Conservation (phyloP, 1,140 invertebrate species). For the Hetaerina americana region DNA sequence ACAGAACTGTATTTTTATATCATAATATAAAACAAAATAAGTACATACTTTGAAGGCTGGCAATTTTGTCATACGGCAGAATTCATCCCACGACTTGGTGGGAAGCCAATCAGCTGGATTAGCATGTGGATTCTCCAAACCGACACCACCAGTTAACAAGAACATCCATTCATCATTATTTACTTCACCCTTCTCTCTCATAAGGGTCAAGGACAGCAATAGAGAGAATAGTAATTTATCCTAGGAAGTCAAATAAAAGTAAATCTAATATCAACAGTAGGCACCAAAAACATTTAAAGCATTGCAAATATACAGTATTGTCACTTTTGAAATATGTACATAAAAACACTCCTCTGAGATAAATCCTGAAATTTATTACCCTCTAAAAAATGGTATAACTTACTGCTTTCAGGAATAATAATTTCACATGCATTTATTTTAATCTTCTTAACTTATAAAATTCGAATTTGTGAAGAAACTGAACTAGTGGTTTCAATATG, state of each 20-base stretch:
- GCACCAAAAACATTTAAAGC: not conserved
- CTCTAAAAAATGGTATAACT: too few relatives aligned
- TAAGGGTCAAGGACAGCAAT: conserved; percentile 67
- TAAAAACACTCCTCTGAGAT: too few relatives aligned
- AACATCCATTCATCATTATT: conserved; percentile 70
- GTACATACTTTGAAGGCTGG: conserved; percentile 41
- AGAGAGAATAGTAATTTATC: conserved; percentile 86
- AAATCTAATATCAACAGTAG: not conserved
- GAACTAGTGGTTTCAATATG: too few relatives aligned
- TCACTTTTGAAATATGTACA: too few relatives aligned
- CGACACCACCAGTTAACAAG: conserved; percentile 73
- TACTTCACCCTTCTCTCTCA: conserved; percentile 55
- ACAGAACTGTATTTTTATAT: too few relatives aligned
- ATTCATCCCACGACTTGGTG: conserved; percentile 68
- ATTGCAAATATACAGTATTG: too few relatives aligned
- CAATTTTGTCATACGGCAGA: conserved; percentile 58
- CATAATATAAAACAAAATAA: too few relatives aligned
- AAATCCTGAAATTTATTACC: too few relatives aligned
- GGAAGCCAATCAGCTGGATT: conserved; percentile 64
- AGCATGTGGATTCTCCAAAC: conserved; percentile 56
- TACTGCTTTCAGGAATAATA: too few relatives aligned
- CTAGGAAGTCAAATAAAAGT: conserved; percentile 26
- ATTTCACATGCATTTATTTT: not conserved
- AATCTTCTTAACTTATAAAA: conserved; percentile 10
- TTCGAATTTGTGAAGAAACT: not conserved